Percentiles rank a stretch among this genome's conserved stretches.
These are phyloP conservation scores for Acrocyrtus sp. DNA, from an alignment of 2,888 invertebrate genomes.

Conservation along the genomic window DNA sequence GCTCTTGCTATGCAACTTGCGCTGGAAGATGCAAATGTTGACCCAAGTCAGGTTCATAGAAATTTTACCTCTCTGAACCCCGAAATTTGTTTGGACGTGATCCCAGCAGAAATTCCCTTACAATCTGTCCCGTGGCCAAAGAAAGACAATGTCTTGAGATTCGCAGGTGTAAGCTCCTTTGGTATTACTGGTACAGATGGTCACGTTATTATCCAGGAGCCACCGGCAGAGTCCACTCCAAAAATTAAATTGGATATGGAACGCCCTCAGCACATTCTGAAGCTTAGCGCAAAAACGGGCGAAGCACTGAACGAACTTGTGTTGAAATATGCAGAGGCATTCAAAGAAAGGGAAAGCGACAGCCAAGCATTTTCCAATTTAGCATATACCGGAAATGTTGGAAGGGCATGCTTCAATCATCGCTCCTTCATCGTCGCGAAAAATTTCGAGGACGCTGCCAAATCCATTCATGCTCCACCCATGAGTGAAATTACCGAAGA, in stretches of 20 bases:
- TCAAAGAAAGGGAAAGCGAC: neutral
- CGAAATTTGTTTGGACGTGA: constrained; percentile 41
- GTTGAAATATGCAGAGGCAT: constrained; percentile 8
- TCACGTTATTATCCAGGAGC: constrained; percentile 44
- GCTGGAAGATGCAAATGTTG: neutral
- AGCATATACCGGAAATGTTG: constrained; percentile 30
- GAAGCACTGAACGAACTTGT: constrained; percentile 34
- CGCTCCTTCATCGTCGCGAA: constrained; percentile 30
- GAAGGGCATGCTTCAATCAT: constrained; percentile 34
- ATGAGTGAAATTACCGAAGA: constrained; percentile 8
- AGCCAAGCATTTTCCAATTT: constrained; percentile 10
- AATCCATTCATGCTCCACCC: neutral
- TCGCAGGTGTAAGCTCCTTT: constrained; percentile 39
- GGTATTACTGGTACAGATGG: constrained; percentile 40
- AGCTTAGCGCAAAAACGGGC: constrained; percentile 27
- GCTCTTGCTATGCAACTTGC: constrained; percentile 8
- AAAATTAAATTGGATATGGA: constrained; percentile 9
- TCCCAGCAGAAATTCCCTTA: constrained; percentile 49
- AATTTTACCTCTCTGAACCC: constrained; percentile 52
- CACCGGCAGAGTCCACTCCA: neutral
- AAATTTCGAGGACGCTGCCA: constrained; percentile 22
- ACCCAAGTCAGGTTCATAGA: constrained; percentile 47
- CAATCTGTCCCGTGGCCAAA: constrained; percentile 24
- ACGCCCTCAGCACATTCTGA: constrained; percentile 24
- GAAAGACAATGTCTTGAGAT: neutral